These are phyloP conservation scores for Neodiprion virginianus DNA, from an alignment of 1,140 invertebrate species.

Conservation along the genomic window DNA sequence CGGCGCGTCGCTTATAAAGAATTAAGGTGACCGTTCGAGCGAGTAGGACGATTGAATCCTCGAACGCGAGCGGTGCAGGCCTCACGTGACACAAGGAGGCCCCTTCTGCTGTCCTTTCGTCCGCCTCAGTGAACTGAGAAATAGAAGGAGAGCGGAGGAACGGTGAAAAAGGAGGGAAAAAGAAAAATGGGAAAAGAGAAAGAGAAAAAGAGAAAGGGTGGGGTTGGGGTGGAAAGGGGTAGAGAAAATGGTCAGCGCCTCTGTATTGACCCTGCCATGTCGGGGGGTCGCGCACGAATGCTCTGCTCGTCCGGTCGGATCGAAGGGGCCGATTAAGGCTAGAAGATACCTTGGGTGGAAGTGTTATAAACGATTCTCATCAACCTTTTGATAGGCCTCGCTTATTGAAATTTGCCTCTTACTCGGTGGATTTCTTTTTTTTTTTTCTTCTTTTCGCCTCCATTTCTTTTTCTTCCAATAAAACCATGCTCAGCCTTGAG, in stretches of 20 bases:
- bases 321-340: slow-evolving; percentile 4
- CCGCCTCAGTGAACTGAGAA: slow-evolving; percentile 3
- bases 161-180: neutral
- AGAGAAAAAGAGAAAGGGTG: neutral
- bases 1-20: slow-evolving; percentile 37
- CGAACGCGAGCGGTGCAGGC: neutral
- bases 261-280: slow-evolving; percentile 6
- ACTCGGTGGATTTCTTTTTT: neutral
- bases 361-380: slow-evolving; percentile 1
- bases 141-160: neutral
- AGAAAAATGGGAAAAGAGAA: neutral
- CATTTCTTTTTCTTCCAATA: neutral
- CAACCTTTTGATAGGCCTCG: neutral
- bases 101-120: slow-evolving; percentile 4
- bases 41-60: slow-evolving; percentile 15
- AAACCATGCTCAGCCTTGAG: too few species aligned
- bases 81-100: neutral
- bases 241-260: slow-evolving; percentile 3
- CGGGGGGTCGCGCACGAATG: slow-evolving; percentile 3
- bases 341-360: neutral
- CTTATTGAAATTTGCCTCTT: neutral
- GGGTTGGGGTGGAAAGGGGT: neutral
- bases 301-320: neutral
- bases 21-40: slow-evolving; percentile 38
- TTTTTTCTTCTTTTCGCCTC: too few species aligned